phyloP scores from a whole-genome alignment of 2,113 vertebrate genomes.

The Atrichornis clamosus region DNA sequence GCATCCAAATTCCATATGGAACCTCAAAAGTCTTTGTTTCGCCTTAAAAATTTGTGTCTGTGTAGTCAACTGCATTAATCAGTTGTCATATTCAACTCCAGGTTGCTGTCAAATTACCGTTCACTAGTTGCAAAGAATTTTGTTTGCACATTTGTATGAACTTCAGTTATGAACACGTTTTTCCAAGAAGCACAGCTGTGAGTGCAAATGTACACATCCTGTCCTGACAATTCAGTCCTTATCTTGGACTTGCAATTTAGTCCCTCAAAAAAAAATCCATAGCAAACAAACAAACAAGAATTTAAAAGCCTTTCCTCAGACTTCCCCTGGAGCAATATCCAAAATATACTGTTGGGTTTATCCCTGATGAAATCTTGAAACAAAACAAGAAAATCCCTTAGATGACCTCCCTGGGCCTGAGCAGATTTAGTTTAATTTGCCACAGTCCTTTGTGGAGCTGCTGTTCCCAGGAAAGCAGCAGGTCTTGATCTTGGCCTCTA shows the following conservation, averaged over 20 bases:
- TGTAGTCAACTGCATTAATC: neutral
- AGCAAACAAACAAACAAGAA: neutral
- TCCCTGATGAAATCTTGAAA: neutral
- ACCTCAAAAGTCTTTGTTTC: neutral
- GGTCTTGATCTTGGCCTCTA: conserved; percentile 76
- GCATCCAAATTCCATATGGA: neutral
- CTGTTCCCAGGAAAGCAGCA: conserved; percentile 63
- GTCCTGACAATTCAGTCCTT: neutral
- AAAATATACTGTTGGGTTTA: neutral
- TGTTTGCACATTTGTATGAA: neutral
- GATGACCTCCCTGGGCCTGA: neutral
- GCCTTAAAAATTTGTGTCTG: neutral
- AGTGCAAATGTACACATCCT: neutral
- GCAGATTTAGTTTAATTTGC: conserved; percentile 57
- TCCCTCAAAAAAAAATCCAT: accelerated
- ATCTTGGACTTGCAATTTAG: neutral
- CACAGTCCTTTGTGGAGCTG: conserved; percentile 59
- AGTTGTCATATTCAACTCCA: neutral
- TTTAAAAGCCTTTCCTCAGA: neutral
- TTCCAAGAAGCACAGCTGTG: neutral
- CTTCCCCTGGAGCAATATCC: neutral
- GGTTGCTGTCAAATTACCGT: neutral
- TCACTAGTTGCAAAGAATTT: neutral
- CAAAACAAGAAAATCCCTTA: conserved; percentile 22
- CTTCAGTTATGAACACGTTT: neutral